Evolutionary conservation across 2,888 invertebrate species (phyloP), one percentile per base, ranked within the genome.

Genomic region (Ethmia dodecea): DNA sequence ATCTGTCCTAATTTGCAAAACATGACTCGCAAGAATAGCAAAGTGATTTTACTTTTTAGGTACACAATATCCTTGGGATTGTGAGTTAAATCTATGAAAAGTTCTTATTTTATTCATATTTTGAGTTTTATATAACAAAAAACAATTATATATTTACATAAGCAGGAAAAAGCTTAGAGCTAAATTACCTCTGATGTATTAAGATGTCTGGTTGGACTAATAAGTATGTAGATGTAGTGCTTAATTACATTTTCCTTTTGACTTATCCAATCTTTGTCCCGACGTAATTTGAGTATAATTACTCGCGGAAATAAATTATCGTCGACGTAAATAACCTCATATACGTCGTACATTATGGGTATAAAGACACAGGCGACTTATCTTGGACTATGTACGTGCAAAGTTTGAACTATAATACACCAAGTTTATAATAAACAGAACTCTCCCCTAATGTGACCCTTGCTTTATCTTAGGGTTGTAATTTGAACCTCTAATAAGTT

Each of bases 261-360:
- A 47, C 49, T 51, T 31, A 31, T 22, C 20, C 24, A 37, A 25
- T 37, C 14, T 29, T 32, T 15, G 2, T 3, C 12, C 5, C 22
- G 3, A 2, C n/a, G n/a, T 44, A 45, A 43, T 41, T 52, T 43
- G 35, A 44, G 43, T 46, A 45, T 58, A 60, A 60, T 61, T 59
- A 59, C 45, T 48, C 40, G 44, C 44, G 40, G 43, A 58, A 60
- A 63, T 55, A 57, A 62, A 54, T 57, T 60, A 53, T 54, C 43
- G 38, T 31, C 28, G 29, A 40, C 40, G 50, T 52, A 55, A 58
- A 58, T 56, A 59, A 52, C 37, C 40, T 40, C 36, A 32, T 40
- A 35, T 38, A 40, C n/a, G n/a, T 49, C 46, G 40, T 30, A 33
- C 40, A 38, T 47, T 47, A 42, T 30, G 31, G 37, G 35, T 29